These are phyloP conservation scores for Acrobasis suavella DNA, from an alignment of 2,888 invertebrate species.

Conservation along the genomic window DNA sequence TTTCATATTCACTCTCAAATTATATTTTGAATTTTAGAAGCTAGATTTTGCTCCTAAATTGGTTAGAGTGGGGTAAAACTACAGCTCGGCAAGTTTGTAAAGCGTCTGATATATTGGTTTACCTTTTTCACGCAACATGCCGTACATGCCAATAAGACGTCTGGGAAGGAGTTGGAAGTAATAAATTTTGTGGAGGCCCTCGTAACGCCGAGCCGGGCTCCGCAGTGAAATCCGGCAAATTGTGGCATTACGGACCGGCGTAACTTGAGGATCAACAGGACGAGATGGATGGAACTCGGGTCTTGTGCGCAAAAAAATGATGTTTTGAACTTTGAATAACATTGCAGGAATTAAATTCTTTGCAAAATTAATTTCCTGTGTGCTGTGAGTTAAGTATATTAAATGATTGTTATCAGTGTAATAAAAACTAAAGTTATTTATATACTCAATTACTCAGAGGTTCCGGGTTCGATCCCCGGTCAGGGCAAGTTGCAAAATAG, in stretches of 20 bases:
- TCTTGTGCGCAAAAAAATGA: not conserved
- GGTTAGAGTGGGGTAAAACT: not conserved
- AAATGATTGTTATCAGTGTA: too few species aligned
- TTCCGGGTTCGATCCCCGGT: too few species aligned
- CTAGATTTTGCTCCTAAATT: not conserved
- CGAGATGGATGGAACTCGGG: not conserved
- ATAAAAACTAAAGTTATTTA: too few species aligned
- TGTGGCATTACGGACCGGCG: not conserved
- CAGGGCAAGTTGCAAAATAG: too few species aligned
- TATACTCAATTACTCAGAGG: too few species aligned
- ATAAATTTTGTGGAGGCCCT: conserved; percentile 6
- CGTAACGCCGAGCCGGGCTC: not conserved
- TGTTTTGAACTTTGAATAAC: not conserved
- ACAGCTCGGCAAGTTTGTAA: not conserved
- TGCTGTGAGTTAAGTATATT: too few species aligned
- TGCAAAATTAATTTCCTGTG: too few species aligned
- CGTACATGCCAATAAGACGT: conserved; percentile 11
- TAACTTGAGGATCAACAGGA: not conserved
- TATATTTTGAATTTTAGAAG: too few species aligned
- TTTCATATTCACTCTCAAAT: too few species aligned
- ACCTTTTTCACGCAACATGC: conserved; percentile 1
- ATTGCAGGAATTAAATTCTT: not conserved
- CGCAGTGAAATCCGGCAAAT: conserved; percentile 7
- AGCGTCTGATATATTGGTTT: not conserved
- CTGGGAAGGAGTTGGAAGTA: conserved; percentile 1